Base-by-base conservation (phyloP, 2,113 vertebrate species). In the Bujurquina vittata region DNA sequence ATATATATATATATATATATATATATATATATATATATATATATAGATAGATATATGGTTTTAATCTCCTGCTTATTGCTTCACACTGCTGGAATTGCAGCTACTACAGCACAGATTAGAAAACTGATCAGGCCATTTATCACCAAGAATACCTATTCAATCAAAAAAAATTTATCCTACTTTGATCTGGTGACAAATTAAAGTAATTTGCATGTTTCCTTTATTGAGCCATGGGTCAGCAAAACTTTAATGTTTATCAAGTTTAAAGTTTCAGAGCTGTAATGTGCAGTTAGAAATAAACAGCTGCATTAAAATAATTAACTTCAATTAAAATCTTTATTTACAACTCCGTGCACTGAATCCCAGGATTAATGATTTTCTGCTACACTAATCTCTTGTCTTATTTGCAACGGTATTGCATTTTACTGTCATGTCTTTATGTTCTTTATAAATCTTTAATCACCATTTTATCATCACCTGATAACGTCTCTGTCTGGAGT, bases 341-440 rank as follows among this genome's bases (percentile, higher is more conserved):
- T 69, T 69, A 69, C 23, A 10, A 43, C 23, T 52, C 65, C 31
- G 43, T 69, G 65, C 23, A 26, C 65, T 52, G 49, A 69, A 69
- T 52, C 65, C 43, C 65, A 69, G 29, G 29, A 69, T 69, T 52
- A 69, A 69, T 29, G 43, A 69, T 69, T 69, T 69, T 69, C 65
- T 49, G 65, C 43, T 8, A 40, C 65, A 31, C 49, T 69, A 69
- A 69, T 69, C 9, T 7, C 65, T 52, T 17, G 3, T 52, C 43
- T 52, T 31, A 52, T 69, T 52, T 69, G 49, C 5, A 52, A 23
- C 65, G 29, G 15, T 11, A 15, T 20, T 69, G 23, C 65, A 69
- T 69, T 69, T 69, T 69, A 69, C 65, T 69, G 65, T 69, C 43
- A 52, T 52, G 14, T 69, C 49, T 69, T 69, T 69, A 69, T 52